Evolutionary conservation across 92 coral and sea anemone genomes (phyloP).

Genomic region (Umimayanthus kanabou): DNA sequence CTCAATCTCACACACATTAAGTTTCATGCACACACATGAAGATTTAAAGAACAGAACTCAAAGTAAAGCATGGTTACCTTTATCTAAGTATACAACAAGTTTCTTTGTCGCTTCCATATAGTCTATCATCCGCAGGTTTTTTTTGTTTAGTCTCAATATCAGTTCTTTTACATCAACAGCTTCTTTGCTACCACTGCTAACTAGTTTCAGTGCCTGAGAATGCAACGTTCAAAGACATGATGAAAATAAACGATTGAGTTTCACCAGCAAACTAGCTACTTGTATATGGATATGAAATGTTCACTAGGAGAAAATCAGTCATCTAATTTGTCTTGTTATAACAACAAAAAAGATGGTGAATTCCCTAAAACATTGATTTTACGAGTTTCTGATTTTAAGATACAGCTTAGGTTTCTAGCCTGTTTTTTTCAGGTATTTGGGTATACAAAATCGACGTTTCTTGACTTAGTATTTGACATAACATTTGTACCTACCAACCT

Average conservation of each 20-base stretch:
- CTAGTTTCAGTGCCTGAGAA: slow-evolving; percentile 33
- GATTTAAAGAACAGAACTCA: not conserved
- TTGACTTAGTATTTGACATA: too few relatives aligned
- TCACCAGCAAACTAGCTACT: not conserved
- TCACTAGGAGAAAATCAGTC: too few relatives aligned
- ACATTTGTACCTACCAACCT: too few relatives aligned
- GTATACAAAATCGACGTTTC: too few relatives aligned
- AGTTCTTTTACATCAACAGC: slow-evolving; percentile 17
- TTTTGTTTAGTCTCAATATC: not conserved
- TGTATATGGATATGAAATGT: too few relatives aligned
- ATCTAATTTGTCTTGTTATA: not conserved
- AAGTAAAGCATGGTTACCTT: not conserved
- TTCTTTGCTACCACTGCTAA: slow-evolving; percentile 30
- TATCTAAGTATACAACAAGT: slow-evolving; percentile 12
- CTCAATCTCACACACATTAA: not conserved
- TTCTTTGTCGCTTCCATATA: slow-evolving; percentile 52
- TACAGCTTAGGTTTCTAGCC: too few relatives aligned
- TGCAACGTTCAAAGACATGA: not conserved
- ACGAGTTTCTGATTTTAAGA: too few relatives aligned
- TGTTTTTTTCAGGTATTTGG: too few relatives aligned
- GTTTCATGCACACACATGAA: too few relatives aligned
- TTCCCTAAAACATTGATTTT: not conserved
- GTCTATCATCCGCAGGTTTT: slow-evolving; percentile 18
- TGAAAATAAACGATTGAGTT: not conserved
- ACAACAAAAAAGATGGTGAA: too few relatives aligned